Conservation (phyloP, 2,888 invertebrate species). For the Eupelmus urozonus region DNA sequence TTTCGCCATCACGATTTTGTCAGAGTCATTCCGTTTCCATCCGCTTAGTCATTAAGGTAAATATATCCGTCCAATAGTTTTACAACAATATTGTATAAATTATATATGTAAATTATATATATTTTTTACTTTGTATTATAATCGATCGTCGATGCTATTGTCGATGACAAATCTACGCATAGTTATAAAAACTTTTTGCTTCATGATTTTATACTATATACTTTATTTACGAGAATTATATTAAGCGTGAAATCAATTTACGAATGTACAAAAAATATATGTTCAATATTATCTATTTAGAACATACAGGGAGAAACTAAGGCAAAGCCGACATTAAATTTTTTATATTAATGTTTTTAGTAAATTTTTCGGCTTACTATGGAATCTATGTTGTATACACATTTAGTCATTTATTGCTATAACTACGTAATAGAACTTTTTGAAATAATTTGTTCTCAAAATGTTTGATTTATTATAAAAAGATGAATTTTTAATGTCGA, state of each 20-base stretch:
- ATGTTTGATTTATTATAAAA: too few species aligned
- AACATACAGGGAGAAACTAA: conserved; percentile 6
- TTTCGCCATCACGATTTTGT: conserved; percentile 44
- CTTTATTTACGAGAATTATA: conserved; percentile 8
- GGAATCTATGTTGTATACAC: neutral
- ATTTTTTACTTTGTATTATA: conserved; percentile 56
- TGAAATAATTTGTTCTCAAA: too few species aligned
- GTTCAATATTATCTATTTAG: conserved; percentile 13
- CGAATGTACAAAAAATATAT: conserved; percentile 6
- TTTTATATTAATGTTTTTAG: too few species aligned
- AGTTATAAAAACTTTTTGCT: conserved; percentile 15
- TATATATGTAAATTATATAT: conserved; percentile 46
- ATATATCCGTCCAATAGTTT: conserved; percentile 54
- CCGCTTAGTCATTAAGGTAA: conserved; percentile 48
- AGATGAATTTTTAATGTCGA: conserved; percentile 31
- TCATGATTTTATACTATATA: conserved; percentile 11
- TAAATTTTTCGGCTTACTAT: too few species aligned
- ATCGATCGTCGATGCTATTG: conserved; percentile 22
- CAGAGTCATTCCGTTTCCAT: conserved; percentile 39
- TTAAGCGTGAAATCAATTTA: neutral
- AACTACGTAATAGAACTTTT: neutral
- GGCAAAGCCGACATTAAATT: conserved; percentile 21
- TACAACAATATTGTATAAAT: conserved; percentile 46
- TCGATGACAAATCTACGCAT: conserved; percentile 15
- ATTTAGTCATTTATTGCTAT: neutral